Conservation (phyloP, 2,113 vertebrate genomes). For the Rhineura floridana region DNA sequence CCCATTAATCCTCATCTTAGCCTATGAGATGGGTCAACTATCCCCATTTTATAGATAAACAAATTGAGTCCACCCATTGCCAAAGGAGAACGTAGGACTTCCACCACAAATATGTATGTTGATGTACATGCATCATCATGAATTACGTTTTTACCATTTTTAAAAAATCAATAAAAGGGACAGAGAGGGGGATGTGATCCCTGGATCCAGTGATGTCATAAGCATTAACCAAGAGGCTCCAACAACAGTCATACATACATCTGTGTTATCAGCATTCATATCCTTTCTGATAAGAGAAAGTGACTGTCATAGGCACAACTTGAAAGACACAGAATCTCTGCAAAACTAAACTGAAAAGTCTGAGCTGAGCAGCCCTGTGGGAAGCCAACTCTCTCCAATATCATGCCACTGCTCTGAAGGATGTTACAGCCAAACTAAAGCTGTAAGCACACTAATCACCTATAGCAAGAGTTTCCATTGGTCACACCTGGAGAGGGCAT, state of each 20-base stretch:
- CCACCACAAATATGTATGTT: no score
- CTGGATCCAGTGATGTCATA: background rate
- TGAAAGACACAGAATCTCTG: background rate
- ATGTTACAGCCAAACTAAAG: background rate
- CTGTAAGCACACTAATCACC: no score
- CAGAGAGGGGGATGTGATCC: background rate
- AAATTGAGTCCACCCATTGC: background rate
- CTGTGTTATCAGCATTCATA: background rate
- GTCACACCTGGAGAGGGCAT: no score
- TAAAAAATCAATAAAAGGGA: no score
- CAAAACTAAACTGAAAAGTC: no score
- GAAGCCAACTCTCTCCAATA: no score
- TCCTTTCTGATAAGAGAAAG: background rate
- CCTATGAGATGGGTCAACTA: no score
- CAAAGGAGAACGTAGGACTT: no score
- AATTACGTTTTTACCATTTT: no score
- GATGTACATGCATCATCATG: background rate
- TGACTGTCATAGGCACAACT: background rate
- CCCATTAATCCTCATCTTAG: no score
- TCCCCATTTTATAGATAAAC: background rate
- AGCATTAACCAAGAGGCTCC: background rate
- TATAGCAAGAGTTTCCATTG: no score
- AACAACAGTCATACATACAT: background rate
- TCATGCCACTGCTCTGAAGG: background rate
- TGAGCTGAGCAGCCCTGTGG: background rate